Evolutionary conservation across 37 sponge, comb jelly and placozoan species (phyloP).

Genomic region (Halichondria panicea): DNA sequence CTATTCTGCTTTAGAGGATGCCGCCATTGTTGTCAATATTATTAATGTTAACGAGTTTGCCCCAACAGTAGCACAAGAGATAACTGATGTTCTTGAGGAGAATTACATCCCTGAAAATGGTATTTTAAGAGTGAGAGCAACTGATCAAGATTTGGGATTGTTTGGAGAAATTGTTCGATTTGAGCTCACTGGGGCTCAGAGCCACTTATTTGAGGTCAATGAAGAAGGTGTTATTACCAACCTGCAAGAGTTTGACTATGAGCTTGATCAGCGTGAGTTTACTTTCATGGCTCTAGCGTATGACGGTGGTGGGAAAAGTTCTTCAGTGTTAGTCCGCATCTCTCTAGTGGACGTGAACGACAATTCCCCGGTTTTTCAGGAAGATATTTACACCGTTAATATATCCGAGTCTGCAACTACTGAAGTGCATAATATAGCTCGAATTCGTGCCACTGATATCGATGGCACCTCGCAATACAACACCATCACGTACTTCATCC

Average conservation of each 20-base stretch:
- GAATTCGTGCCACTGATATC: conserved; percentile 37
- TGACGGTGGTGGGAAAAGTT: conserved; percentile 62
- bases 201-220: conserved; percentile 25
- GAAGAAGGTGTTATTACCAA: conserved; percentile 41
- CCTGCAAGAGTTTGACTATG: conserved; percentile 45
- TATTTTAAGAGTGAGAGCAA: conserved; percentile 18
- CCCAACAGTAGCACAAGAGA: conserved; percentile 19
- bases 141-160: conserved; percentile 38
- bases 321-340: conserved; percentile 31
- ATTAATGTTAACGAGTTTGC: conserved; percentile 60
- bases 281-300: conserved; percentile 30
- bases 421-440: not conserved
- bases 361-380: conserved; percentile 45
- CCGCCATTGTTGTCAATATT: conserved; percentile 34
- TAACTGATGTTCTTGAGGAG: conserved; percentile 27
- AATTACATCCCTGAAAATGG: conserved; percentile 26
- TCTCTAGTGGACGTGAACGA: conserved; percentile 60
- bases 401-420: conserved; percentile 27
- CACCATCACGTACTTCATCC: conserved; percentile 26
- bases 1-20: conserved; percentile 19
- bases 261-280: conserved; percentile 31
- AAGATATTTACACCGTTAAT: not conserved
- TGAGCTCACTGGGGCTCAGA: conserved; percentile 10
- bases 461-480: conserved; percentile 38
- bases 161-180: conserved; percentile 45